Evolutionary conservation across 2,113 vertebrate genomes (phyloP).

Genomic region (Odobenus rosmarus): DNA sequence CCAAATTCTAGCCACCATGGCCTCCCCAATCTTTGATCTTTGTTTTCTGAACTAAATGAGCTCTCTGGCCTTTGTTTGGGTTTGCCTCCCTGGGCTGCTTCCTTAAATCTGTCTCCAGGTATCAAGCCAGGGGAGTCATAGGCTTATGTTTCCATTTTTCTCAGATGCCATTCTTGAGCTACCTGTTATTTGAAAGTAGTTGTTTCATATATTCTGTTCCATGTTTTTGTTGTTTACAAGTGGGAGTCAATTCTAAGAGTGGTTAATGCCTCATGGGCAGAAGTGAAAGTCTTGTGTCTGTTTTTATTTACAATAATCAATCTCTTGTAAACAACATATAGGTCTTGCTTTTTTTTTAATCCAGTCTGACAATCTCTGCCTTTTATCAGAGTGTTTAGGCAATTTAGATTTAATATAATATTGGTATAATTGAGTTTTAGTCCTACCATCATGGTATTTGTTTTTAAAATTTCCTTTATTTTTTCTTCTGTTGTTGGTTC

Average conservation of each 20-base stretch:
- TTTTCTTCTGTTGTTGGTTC: background rate
- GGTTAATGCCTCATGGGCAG: background rate
- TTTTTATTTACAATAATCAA: background rate
- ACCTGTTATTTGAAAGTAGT: background rate
- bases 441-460: background rate
- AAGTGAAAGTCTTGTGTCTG: background rate
- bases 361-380: background rate
- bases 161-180: background rate
- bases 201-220: background rate
- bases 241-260: background rate
- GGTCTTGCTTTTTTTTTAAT: background rate
- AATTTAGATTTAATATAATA: conserved; percentile 29
- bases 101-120: background rate
- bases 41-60: background rate
- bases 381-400: conserved; percentile 12
- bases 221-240: background rate
- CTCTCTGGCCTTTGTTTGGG: background rate
- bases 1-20: background rate
- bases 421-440: background rate
- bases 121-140: background rate
- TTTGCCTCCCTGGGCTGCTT: background rate
- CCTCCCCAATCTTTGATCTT: background rate
- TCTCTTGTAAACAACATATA: background rate
- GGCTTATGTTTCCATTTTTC: background rate
- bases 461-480: conserved; percentile 3